Evolutionary conservation across 2,113 vertebrate genomes (phyloP).

Genomic region (Coryphaenoides rupestris): DNA sequence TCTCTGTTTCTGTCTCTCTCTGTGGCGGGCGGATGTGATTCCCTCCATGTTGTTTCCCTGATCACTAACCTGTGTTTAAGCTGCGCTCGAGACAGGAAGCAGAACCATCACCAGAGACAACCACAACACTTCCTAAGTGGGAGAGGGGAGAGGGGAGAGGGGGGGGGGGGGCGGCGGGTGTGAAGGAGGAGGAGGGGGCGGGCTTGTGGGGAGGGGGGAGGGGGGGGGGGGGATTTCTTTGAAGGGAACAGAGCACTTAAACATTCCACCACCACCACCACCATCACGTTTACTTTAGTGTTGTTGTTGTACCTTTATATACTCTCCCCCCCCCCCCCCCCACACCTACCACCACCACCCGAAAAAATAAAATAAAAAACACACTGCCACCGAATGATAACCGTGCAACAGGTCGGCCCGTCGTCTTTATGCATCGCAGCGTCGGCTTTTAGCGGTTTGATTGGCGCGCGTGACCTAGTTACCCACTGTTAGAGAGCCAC

Average conservation of each 20-base stretch:
- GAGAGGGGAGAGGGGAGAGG: no score
- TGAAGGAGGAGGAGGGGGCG: no score
- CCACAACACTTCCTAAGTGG: neutral
- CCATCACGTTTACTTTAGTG: no score
- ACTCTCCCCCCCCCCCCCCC: no score
- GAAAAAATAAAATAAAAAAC: neutral
- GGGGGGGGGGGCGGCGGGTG: no score
- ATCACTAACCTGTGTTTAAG: neutral
- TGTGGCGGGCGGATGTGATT: neutral
- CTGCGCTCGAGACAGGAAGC: neutral
- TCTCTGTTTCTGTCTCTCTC: neutral
- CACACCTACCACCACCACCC: no score
- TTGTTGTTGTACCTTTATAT: no score
- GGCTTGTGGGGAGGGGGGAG: no score
- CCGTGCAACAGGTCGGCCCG: constrained; percentile 5
- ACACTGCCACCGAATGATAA: neutral
- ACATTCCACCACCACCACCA: no score
- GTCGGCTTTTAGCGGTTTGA: constrained; percentile 7
- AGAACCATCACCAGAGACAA: neutral
- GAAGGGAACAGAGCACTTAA: no score
- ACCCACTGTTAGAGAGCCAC: constrained; percentile 45
- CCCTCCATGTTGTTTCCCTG: constrained; percentile 15
- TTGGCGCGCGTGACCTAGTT: constrained; percentile 62
- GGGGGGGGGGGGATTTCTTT: no score
- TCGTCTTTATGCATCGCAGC: constrained; percentile 21